These are phyloP conservation scores for Coluber constrictor DNA, from an alignment of 2,797 vertebrate species.

Conservation along the genomic window DNA sequence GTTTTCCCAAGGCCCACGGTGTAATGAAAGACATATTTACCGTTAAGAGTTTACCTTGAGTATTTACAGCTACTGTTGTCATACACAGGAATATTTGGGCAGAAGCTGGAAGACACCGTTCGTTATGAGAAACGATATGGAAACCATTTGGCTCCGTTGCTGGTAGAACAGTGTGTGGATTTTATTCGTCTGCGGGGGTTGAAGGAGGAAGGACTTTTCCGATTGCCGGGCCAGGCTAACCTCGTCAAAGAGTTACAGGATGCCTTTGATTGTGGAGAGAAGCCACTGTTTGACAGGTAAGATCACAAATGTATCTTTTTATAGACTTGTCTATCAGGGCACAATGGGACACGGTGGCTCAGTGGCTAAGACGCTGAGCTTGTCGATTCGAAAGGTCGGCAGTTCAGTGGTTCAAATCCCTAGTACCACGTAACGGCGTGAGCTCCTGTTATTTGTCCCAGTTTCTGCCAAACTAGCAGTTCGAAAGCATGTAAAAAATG, in stretches of 20 bases:
- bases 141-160: constrained; percentile 88
- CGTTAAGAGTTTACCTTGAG: not conserved
- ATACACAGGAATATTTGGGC: constrained; percentile 90
- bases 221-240: constrained; percentile 93
- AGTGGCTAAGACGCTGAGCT: no score
- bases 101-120: constrained; percentile 96
- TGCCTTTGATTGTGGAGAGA: constrained; percentile 96
- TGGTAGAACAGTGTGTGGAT: constrained; percentile 96
- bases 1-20: not conserved
- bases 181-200: constrained; percentile 93
- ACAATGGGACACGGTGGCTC: no score
- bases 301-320: not conserved
- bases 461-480: no score
- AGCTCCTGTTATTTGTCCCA: no score
- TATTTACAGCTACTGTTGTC: not conserved
- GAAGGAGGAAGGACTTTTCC: constrained; percentile 91
- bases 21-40: not conserved
- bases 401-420: no score
- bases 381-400: no score
- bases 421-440: no score
- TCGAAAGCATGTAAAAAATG: no score
- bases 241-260: constrained; percentile 97
- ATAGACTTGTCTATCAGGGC: not conserved
- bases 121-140: constrained; percentile 91
- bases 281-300: constrained; percentile 94